phyloP scores from a whole-genome alignment of 2,797 vertebrate species.

The Distichodus sexfasciatus region DNA sequence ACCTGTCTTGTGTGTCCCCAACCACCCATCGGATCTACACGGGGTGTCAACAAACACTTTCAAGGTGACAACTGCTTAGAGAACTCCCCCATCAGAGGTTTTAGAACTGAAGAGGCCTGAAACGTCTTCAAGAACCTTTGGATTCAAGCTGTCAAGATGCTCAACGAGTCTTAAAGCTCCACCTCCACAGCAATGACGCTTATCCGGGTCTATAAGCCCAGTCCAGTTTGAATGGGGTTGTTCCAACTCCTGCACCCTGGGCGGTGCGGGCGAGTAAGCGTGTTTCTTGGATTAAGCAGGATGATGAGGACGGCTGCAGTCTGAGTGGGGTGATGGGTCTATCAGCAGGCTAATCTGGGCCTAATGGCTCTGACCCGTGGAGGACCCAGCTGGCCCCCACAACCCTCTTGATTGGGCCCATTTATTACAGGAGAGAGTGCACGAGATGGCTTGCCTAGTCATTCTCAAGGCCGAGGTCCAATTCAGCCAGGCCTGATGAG shows the following conservation, averaged over 20 bases:
- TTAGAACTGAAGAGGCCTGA: no score
- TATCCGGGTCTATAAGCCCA: no score
- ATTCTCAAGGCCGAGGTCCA: constrained; percentile 69
- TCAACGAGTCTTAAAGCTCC: no score
- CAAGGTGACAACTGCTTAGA: no score
- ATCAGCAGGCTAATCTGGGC: constrained; percentile 76
- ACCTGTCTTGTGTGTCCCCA: no score
- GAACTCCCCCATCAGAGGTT: no score
- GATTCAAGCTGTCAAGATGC: no score
- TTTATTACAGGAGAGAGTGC: constrained; percentile 69
- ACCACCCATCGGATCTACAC: no score
- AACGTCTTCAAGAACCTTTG: no score
- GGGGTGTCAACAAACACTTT: no score
- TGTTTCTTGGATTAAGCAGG: constrained; percentile 68
- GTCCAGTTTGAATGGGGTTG: background rate
- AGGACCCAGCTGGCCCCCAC: constrained; percentile 77
- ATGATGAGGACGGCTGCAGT: constrained; percentile 69
- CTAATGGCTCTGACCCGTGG: constrained; percentile 79
- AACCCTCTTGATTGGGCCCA: constrained; percentile 76
- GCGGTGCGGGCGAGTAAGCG: constrained; percentile 34
- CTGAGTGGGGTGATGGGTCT: constrained; percentile 67
- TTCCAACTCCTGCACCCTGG: background rate
- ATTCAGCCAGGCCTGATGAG: constrained; percentile 73
- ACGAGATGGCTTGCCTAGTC: constrained; percentile 64
- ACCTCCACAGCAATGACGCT: no score